Evolutionary conservation across 2,797 vertebrate genomes (phyloP).

Genomic region (Spinus olivaceus): DNA sequence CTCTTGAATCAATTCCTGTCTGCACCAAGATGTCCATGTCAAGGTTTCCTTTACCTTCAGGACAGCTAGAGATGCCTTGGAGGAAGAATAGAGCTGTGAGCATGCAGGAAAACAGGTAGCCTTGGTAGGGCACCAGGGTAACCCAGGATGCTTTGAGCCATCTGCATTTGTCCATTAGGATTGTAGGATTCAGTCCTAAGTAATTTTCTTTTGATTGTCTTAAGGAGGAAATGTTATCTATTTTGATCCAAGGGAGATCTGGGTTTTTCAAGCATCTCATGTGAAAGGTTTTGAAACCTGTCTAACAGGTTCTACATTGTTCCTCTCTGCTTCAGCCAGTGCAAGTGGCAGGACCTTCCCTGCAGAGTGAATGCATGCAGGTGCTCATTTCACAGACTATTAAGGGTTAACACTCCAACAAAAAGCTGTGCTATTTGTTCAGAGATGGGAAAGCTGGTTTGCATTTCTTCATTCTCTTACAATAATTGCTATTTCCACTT

Average conservation of each 20-base stretch:
- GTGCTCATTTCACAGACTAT: background rate
- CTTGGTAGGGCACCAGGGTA: background rate
- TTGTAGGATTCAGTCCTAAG: background rate
- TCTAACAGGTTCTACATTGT: background rate
- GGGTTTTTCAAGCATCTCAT: fast-evolving
- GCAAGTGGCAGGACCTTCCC: background rate
- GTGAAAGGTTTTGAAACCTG: background rate
- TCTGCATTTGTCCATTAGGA: background rate
- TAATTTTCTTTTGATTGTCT: background rate
- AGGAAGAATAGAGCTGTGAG: background rate
- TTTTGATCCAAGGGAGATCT: background rate
- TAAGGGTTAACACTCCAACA: background rate
- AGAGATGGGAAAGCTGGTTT: background rate
- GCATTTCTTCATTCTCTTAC: background rate
- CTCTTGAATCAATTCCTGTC: background rate
- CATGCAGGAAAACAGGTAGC: background rate
- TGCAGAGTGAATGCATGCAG: background rate
- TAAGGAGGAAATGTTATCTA: background rate
- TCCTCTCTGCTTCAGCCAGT: background rate
- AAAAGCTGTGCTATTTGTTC: background rate
- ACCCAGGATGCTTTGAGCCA: background rate
- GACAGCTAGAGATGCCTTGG: background rate
- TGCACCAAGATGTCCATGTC: background rate
- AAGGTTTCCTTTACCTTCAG: background rate
- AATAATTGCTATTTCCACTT: background rate